Base-by-base conservation (phyloP, 1,140 invertebrate genomes). In the Microplitis demolitor region DNA sequence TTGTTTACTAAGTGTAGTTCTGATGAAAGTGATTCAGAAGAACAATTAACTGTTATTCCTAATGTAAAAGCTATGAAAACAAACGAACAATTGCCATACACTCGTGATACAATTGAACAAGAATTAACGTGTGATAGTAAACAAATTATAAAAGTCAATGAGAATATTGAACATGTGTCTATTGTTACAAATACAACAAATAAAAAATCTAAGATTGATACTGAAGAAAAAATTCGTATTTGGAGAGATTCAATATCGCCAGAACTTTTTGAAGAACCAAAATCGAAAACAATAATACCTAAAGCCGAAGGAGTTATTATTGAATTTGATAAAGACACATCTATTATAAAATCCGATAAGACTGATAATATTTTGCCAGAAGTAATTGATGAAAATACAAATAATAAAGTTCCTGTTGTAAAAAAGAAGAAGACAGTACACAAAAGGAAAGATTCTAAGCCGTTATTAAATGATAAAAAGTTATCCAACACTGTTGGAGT, bases 181-280 rank as follows among this genome's bases (percentile, higher is more conserved):
- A 37, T 34, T 8, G 1, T 53, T 56, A 56, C 62, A n/a, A 70
- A 6, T 45, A 9, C 11, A 3, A 45, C 6, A 45, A 45, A 45
- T 45, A 45, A 35, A 16, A 62, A 39, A 39, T 51, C 45, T 45
- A 3, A 37, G 13, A 72, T 58, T 6, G 45, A 54, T n/a, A 13
- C 58, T 56, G 74, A 78, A 11, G 76, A 79, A 54, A 78, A 71
- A 34, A 83, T 85, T 35, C 74, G 79, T 71, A 74, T 86, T 61
- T 85, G 83, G 83, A 74, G 74, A 39, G 84, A 85, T 73, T 73
- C 78, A 3, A 51, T 66, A 14, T 66, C 77, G 24, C 73, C 71
- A 13, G 58, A 76, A 5, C 24, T 50, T 60, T 5, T 58, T 5
- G 70, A 69, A 16, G 58, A 61, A 51, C 33, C 51, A 33, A 50